Evolutionary conservation across 1,140 invertebrate genomes (phyloP).

Genomic region (Cyrtorhinus lividipennis): DNA sequence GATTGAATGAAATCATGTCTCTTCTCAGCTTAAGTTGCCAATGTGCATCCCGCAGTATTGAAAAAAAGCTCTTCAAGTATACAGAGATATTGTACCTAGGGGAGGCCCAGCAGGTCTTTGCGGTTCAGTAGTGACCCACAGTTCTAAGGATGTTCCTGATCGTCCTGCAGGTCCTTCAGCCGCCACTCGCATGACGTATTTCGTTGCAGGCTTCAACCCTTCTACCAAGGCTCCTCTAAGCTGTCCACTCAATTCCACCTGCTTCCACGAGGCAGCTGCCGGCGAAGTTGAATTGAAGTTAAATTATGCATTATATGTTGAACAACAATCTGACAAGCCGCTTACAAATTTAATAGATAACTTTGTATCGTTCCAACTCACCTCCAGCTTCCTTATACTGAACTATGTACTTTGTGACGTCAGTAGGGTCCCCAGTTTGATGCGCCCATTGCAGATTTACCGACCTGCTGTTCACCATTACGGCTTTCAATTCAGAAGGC

Average conservation of each 20-base stretch:
- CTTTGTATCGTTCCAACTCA: too few relatives aligned
- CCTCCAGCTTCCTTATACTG: constrained; percentile 42
- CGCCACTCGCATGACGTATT: constrained; percentile 55
- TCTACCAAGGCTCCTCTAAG: constrained; percentile 46
- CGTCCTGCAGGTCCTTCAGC: constrained; percentile 61
- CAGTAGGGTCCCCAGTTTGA: constrained; percentile 44
- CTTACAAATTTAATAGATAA: too few relatives aligned
- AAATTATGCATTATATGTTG: too few relatives aligned
- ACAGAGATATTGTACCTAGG: too few relatives aligned
- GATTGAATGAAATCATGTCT: too few relatives aligned
- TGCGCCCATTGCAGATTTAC: constrained; percentile 64
- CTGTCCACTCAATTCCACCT: constrained; percentile 45
- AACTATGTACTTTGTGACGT: constrained; percentile 59
- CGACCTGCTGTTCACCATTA: constrained; percentile 50
- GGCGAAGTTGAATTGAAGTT: too few relatives aligned
- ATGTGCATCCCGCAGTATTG: too few relatives aligned
- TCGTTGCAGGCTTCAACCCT: constrained; percentile 59
- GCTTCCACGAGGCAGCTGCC: constrained; percentile 47
- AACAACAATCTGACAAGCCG: too few relatives aligned
- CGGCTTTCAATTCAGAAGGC: constrained; percentile 48
- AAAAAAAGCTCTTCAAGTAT: too few relatives aligned
- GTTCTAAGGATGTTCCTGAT: constrained; percentile 51
- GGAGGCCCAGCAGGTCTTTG: constrained; percentile 50
- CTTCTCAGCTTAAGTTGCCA: too few relatives aligned
- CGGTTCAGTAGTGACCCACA: constrained; percentile 54